A percentile compares a stretch with the other conserved stretches of the same genome.
Conservation (phyloP, 1,140 invertebrate species). For the Danaus plexippus region DNA sequence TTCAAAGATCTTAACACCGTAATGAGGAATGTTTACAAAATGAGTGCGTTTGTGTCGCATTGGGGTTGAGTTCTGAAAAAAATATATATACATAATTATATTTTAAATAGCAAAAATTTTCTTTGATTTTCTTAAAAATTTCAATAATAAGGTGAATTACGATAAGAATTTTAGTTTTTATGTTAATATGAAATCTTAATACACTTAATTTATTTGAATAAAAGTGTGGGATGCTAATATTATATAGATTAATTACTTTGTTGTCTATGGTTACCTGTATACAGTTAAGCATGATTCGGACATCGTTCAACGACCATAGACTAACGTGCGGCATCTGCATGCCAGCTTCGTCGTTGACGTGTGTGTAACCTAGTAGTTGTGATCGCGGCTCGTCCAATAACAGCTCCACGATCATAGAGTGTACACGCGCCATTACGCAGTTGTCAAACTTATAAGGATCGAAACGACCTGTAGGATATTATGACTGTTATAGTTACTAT, state of each 20-base stretch:
- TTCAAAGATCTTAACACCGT: slow-evolving; percentile 83
- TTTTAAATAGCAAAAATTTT: too few species aligned
- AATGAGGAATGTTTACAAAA: slow-evolving; percentile 85
- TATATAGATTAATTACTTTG: too few species aligned
- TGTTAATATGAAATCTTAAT: too few species aligned
- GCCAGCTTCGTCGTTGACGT: slow-evolving; percentile 88
- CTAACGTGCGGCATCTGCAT: slow-evolving; percentile 86
- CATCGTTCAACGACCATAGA: slow-evolving; percentile 85
- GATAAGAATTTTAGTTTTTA: too few species aligned
- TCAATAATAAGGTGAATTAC: too few species aligned
- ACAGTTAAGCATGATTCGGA: slow-evolving; percentile 83
- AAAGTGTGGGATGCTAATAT: too few species aligned
- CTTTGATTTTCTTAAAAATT: too few species aligned
- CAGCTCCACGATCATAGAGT: slow-evolving; percentile 82
- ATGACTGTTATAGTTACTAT: too few species aligned
- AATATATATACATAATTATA: slow-evolving; percentile 4
- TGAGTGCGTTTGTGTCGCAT: slow-evolving; percentile 90
- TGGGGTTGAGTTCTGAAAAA: slow-evolving; percentile 85
- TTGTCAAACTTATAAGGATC: slow-evolving; percentile 82
- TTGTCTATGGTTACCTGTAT: slow-evolving; percentile 74
- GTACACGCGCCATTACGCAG: slow-evolving; percentile 82
- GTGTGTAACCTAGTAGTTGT: slow-evolving; percentile 82
- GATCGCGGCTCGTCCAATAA: slow-evolving; percentile 86
- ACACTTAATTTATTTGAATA: too few species aligned
- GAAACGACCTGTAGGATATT: slow-evolving; percentile 71